Evolutionary conservation across 2,113 vertebrate genomes (phyloP), one percentile per base, ranked within the genome.

Genomic region (Clarias macrocephalus): DNA sequence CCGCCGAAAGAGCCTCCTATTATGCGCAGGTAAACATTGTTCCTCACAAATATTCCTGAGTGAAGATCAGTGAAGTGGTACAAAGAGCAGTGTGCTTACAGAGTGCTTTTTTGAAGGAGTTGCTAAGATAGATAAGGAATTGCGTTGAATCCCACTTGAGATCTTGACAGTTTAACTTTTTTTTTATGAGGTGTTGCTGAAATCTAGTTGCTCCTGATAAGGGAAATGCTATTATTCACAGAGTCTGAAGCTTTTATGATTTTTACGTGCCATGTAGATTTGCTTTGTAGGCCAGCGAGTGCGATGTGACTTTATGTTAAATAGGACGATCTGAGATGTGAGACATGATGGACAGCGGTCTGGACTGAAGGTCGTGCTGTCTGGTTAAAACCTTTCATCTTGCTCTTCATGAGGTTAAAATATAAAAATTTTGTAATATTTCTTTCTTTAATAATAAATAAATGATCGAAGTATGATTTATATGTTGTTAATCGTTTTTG

Each of bases 11-110:
- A 81, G 21, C 30, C 56, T 80, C 30, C 42, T 56, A 86, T 28
- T 42, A 85, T 87, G 83, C 85, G 56, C 86, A 89, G 89, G 90
- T 89, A 90, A 89, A 80, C 79, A 23, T 60, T 42, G 28, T 68
- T 70, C 7, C 65, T 79, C 59, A 25, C 42, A 25, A 1, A 52
- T 52, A 21, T 62, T 10, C 57, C 72, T 15, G 13, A n/a, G 28
- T 76, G 33, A 28, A 33, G 33, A 18, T 60, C 70, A 18, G 18
- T 60, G n/a, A 56, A 79, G 33, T 16, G 13, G 7, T n/a, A 73
- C 21, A 42, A 5, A 33, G 68, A 18, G 18, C 25, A 18, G 33
- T 68, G 1, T 70, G 63, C 28, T 57, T 80, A 3, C 21, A 19
- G 28, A 18, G 13, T 57, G 6, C 15, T 57, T 42, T 68, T 85